Conservation (phyloP, 1,140 invertebrate genomes). For the Conus ventricosus region DNA sequence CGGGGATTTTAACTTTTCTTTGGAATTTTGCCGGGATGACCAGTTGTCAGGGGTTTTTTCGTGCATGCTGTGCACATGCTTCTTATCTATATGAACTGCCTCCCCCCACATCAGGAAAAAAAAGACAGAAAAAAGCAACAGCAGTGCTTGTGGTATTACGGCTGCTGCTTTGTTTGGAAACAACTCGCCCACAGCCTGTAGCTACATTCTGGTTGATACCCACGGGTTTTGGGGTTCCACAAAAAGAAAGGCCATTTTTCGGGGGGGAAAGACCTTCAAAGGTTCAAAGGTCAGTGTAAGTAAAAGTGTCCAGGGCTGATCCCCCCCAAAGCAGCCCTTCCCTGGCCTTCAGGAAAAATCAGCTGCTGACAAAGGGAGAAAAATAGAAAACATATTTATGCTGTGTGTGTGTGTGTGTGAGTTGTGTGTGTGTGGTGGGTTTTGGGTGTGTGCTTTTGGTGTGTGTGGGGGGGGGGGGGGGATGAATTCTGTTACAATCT, state of each 20-base stretch:
- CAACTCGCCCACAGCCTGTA: too few species aligned
- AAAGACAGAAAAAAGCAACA: too few species aligned
- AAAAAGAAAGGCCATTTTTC: background rate
- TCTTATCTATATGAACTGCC: too few species aligned
- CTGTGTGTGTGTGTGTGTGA: background rate
- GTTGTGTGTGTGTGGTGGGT: background rate
- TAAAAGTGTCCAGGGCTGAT: background rate
- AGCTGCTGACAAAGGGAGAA: background rate
- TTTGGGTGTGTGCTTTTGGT: background rate
- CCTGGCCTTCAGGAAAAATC: background rate
- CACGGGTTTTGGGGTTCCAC: too few species aligned
- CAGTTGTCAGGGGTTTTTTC: too few species aligned
- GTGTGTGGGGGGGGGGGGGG: background rate
- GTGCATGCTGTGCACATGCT: too few species aligned
- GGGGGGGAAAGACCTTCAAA: background rate
- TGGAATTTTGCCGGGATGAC: too few species aligned
- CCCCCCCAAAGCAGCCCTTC: background rate
- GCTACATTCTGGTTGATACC: too few species aligned
- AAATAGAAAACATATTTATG: background rate
- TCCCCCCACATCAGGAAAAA: too few species aligned
- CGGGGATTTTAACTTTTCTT: too few species aligned
- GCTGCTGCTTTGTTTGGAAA: too few species aligned
- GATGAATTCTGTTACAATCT: background rate
- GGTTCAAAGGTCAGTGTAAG: background rate
- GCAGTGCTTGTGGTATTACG: too few species aligned